A percentile compares a stretch with the other conserved stretches of the same genome.
phyloP scores from a whole-genome alignment of 2,888 invertebrate species.

The Hylaea fasciaria region DNA sequence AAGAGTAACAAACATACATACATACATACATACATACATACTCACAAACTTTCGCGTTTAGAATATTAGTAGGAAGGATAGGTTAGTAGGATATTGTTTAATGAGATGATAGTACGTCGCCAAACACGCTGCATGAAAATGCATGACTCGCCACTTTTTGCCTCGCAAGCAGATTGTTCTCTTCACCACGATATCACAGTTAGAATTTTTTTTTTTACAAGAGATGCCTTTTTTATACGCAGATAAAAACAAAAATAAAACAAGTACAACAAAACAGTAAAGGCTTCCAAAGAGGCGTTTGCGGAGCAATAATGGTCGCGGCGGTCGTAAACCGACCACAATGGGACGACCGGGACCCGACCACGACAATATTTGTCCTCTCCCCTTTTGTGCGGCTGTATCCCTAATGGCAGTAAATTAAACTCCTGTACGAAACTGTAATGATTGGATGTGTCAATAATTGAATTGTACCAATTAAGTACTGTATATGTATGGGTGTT shows the following conservation, averaged over 20 bases:
- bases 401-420: slow-evolving; percentile 7
- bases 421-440: slow-evolving; percentile 4
- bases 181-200: no score
- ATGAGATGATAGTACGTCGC: no score
- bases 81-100: no score
- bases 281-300: slow-evolving; percentile 11
- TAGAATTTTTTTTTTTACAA: no score
- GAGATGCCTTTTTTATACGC: neutral
- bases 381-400: slow-evolving; percentile 12
- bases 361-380: slow-evolving; percentile 13
- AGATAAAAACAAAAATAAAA: neutral
- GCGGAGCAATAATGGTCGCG: slow-evolving; percentile 18
- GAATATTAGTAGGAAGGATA: no score
- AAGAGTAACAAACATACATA: no score
- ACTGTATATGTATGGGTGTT: neutral
- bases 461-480: neutral
- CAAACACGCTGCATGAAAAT: no score
- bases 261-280: slow-evolving; percentile 4
- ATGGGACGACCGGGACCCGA: slow-evolving; percentile 5
- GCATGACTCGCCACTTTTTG: no score
- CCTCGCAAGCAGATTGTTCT: no score
- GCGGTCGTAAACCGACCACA: slow-evolving; percentile 15
- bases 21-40: no score
- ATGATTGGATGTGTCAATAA: slow-evolving; percentile 8
- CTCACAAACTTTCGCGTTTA: no score